phyloP scores from a whole-genome alignment of 2,797 vertebrate genomes.

The Anableps anableps region DNA sequence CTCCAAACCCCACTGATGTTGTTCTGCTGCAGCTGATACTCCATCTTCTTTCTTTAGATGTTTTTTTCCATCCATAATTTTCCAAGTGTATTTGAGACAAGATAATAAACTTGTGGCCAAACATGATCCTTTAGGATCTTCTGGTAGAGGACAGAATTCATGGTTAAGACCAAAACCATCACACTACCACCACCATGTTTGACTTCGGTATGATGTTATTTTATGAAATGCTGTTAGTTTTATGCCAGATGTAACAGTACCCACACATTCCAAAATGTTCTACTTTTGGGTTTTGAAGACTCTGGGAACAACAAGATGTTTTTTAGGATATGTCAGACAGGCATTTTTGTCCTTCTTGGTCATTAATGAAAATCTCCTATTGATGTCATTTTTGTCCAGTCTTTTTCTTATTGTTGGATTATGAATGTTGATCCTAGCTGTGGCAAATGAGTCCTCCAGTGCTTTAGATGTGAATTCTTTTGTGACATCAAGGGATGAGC shows the following conservation, averaged over 20 bases:
- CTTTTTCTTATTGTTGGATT: not conserved
- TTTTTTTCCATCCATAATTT: no score
- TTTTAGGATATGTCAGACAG: not conserved
- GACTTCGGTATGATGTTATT: not conserved
- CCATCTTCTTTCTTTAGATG: no score
- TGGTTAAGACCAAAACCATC: not conserved
- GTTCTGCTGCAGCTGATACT: no score
- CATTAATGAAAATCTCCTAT: not conserved
- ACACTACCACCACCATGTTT: not conserved
- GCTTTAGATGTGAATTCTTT: not conserved
- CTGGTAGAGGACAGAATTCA: not conserved
- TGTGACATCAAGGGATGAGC: no score
- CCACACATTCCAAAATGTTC: not conserved
- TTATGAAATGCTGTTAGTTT: not conserved
- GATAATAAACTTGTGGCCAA: not conserved
- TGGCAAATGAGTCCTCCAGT: not conserved
- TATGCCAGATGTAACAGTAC: not conserved
- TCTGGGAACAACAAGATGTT: not conserved
- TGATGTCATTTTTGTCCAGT: not conserved
- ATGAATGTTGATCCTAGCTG: not conserved
- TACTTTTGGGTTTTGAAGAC: not conserved
- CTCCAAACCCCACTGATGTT: no score
- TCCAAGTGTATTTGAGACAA: not conserved
- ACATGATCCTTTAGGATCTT: not conserved
- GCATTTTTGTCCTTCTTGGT: not conserved